Base-by-base conservation (phyloP, 2,888 invertebrate species). In the Drosophila paucipuncta region DNA sequence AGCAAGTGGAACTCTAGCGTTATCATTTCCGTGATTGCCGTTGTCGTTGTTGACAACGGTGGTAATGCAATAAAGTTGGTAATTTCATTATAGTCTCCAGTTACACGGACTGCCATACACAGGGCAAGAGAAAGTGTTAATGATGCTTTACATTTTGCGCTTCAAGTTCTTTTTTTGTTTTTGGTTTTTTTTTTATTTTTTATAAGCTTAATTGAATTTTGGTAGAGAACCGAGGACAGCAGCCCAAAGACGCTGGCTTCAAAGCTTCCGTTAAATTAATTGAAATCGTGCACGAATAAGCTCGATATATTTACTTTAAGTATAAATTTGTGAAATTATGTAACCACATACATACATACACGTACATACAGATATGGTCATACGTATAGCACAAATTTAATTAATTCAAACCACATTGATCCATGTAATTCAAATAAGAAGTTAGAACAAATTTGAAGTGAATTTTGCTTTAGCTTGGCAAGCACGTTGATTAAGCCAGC, bases 201-300 rank as follows among this genome's bases (percentile, higher is more conserved):
- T 80, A 77, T 83, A 72, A 83, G 81, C 83, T 77, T 83, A 83
- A 83, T 81, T 81, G 83, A 83, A 80, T 81, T 83, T 43, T 11
- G 22, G 35, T 25, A 9, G 35, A n/a, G 31, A 39, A 35, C 10
- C n/a, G 49, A 47, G 25, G 43, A 31, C n/a, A 43, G 41, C 35
- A 31, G 18, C n/a, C n/a, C 9, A 25, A 10, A 28, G 52, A 55
- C 31, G 58, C n/a, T 33, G 52, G 18, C 31, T 35, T 43, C 54
- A 43, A 35, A 65, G 28, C 49, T 58, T 18, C 57, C 63, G 61
- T 64, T 16, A 67, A 79, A 75, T 75, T 75, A 71, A 75, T 75
- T 74, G 73, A 81, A 79, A 82, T 68, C 73, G 69, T 80, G 80
- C 80, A 68, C 80, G 76, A 65, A 73, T 65, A 76, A 65, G 37